A percentile compares a stretch with the other conserved stretches of the same genome.
phyloP scores from a whole-genome alignment of 2,888 invertebrate genomes.

The Leptinotarsa juncta region DNA sequence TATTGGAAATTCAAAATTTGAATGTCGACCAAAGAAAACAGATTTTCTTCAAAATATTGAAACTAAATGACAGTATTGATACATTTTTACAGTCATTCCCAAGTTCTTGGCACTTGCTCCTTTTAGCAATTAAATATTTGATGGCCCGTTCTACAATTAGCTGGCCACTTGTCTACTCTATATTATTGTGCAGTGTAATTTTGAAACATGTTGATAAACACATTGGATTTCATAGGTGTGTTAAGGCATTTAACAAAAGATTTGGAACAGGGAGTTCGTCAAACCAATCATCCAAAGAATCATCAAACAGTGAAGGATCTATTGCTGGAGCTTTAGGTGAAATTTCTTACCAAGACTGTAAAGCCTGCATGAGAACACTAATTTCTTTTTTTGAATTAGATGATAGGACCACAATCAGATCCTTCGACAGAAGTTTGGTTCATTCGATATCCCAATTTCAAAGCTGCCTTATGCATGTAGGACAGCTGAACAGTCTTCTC shows the following conservation, averaged over 20 bases:
- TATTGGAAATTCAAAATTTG: constrained; percentile 59
- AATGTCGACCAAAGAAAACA: constrained; percentile 51
- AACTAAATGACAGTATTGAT: constrained; percentile 21
- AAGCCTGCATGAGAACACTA: constrained; percentile 70
- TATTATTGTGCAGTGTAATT: constrained; percentile 71
- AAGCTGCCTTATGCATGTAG: constrained; percentile 71
- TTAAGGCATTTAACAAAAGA: constrained; percentile 45
- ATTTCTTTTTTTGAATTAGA: constrained; percentile 72
- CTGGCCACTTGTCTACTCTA: constrained; percentile 68
- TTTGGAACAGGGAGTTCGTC: constrained; percentile 7
- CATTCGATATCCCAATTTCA: constrained; percentile 78
- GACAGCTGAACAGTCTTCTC: constrained; percentile 75
- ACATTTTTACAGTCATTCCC: constrained; percentile 67
- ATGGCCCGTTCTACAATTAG: constrained; percentile 62
- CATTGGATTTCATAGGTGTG: constrained; percentile 69
- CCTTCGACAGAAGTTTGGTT: constrained; percentile 70
- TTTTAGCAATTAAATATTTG: constrained; percentile 74
- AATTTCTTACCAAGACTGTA: constrained; percentile 71
- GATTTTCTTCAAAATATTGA: constrained; percentile 54
- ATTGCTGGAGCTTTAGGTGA: constrained; percentile 62
- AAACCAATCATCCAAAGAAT: background rate
- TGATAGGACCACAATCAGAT: constrained; percentile 68
- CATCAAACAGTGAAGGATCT: background rate
- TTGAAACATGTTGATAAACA: constrained; percentile 71
- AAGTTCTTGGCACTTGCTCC: constrained; percentile 70